phyloP scores from a whole-genome alignment of 2,888 invertebrate species.

The Venustoraphidia nigricollis region DNA sequence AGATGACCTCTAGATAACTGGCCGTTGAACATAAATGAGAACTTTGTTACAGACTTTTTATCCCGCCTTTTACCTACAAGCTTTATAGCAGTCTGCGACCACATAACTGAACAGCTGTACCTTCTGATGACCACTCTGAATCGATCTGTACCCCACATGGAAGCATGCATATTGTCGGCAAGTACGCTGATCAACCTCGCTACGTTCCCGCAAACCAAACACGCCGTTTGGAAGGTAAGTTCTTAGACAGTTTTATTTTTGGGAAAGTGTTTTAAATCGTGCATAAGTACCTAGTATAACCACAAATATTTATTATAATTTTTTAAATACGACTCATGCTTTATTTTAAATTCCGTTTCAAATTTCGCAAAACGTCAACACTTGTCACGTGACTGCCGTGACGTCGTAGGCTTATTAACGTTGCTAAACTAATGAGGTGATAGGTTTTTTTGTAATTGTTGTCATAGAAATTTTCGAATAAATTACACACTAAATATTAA shows the following conservation, averaged over 20 bases:
- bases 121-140: slow-evolving; percentile 26
- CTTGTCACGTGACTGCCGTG: no score
- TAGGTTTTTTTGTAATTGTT: no score
- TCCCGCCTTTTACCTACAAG: slow-evolving; percentile 24
- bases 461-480: no score
- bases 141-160: slow-evolving; percentile 44
- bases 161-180: slow-evolving; percentile 34
- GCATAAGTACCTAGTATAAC: no score
- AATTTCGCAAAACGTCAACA: no score
- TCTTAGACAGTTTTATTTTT: neutral
- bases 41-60: slow-evolving; percentile 24
- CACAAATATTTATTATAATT: no score
- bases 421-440: no score
- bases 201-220: slow-evolving; percentile 42
- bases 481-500: no score
- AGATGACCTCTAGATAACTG: neutral
- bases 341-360: no score
- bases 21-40: neutral
- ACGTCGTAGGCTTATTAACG: no score
- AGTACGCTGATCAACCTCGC: slow-evolving; percentile 50
- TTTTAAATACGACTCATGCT: no score
- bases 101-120: slow-evolving; percentile 26
- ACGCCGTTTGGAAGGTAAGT: slow-evolving; percentile 40
- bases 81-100: slow-evolving; percentile 21
- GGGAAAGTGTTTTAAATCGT: no score